Base-by-base conservation (phyloP, 2,113 vertebrate species). In the Stomatorhinus ivindoensis region DNA sequence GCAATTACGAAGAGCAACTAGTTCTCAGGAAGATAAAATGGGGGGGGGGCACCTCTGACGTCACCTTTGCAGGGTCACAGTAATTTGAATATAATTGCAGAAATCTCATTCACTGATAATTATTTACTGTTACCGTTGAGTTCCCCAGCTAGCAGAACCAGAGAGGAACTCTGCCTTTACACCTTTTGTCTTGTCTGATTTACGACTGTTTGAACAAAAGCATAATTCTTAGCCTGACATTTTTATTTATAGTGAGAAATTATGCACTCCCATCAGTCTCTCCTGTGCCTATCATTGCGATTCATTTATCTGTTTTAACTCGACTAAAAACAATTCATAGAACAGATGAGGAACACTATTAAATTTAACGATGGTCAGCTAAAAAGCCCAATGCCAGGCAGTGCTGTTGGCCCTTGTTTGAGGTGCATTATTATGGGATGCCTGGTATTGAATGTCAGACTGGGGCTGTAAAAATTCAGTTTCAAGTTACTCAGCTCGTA, bases 391-490 rank as follows among this genome's bases (percentile, higher is more conserved):
- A 13, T 58, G 87, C 31, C 17, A 39, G 21, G 10, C 35, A 39
- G 17, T 15, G 55, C 21, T 58, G 42, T 8, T 42, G 53, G 55
- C 31, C 55, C 47, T 69, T 53, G 50, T 51, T 50, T 55, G 69
- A 46, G 73, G 35, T 89, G 50, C 48, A 48, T 53, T 88, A 82
- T 88, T 86, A 89, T 87, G 44, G 35, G 48, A 82, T 55, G 69
- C 3, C 1, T 6, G 90, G 86, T 55, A 31, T n/a, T 82, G 51
- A 76, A 89, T 85, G 87, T 87, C 89, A 73, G 88, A 48, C 48
- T 65, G 87, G 88, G 44, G 46, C 89, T 48, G 85, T 89, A 90
- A 91, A 92, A 89, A 35, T 73, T 10, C 48, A 42, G 86, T 82
- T 61, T 48, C n/a, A 84, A 51, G 15, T 89, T 55, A 86, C 87